A percentile compares a stretch with the other conserved stretches of the same genome.
These are phyloP conservation scores for Alca torda DNA, from an alignment of 2,797 vertebrate species.

Conservation along the genomic window DNA sequence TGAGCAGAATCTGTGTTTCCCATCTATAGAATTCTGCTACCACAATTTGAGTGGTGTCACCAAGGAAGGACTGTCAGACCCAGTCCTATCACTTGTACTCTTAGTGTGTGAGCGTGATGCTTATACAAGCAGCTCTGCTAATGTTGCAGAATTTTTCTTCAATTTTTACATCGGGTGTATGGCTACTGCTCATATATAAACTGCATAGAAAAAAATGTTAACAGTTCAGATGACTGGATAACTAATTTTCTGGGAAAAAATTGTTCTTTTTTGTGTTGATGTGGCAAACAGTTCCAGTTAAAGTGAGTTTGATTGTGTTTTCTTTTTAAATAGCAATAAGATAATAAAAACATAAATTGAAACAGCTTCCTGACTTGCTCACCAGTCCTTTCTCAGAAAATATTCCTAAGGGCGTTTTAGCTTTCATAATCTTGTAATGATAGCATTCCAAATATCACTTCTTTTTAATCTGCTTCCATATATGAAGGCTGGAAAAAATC, in stretches of 20 bases:
- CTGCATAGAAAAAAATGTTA: neutral
- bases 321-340: neutral
- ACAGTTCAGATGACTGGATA: neutral
- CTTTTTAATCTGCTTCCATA: neutral
- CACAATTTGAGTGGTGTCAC: neutral
- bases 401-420: neutral
- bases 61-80: neutral
- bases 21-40: neutral
- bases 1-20: conserved; percentile 17
- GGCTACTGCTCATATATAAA: neutral
- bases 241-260: rapidly evolving
- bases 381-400: neutral
- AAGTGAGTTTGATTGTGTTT: neutral
- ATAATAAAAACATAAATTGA: neutral
- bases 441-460: neutral
- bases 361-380: neutral
- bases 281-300: neutral
- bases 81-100: rapidly evolving
- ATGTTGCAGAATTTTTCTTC: neutral
- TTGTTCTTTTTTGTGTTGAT: neutral
- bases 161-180: neutral
- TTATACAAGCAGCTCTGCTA: neutral
- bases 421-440: neutral
- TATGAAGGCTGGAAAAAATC: neutral
- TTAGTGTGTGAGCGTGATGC: neutral